Percentiles rank a stretch among this genome's conserved stretches.
phyloP scores from a whole-genome alignment of 2,113 vertebrate species.

The Proterorhinus semilunaris region DNA sequence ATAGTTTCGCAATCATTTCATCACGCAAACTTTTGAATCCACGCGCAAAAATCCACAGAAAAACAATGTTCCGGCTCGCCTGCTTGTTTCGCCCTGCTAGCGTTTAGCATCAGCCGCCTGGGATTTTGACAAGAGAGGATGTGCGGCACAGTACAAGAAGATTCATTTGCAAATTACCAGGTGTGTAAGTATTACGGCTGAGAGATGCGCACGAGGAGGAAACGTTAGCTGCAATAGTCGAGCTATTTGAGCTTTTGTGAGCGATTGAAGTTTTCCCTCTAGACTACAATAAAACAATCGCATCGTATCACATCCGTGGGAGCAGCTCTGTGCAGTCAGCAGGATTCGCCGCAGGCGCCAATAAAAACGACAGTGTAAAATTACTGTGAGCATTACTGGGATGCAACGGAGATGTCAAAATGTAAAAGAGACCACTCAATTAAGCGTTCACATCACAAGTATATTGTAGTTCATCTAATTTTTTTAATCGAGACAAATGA shows the following conservation, averaged over 20 bases:
- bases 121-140: constrained; percentile 39
- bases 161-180: constrained; percentile 50
- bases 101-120: constrained; percentile 8
- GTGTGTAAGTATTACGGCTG: constrained; percentile 25
- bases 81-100: not conserved
- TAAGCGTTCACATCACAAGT: too few species aligned
- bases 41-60: not conserved
- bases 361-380: not conserved
- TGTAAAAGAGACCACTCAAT: too few species aligned
- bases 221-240: constrained; percentile 27
- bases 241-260: constrained; percentile 26
- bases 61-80: not conserved
- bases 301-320: not conserved
- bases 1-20: constrained; percentile 42
- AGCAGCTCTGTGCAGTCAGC: not conserved
- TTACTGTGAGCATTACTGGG: not conserved
- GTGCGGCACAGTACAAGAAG: constrained; percentile 30
- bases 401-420: too few species aligned
- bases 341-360: not conserved
- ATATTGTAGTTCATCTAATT: too few species aligned
- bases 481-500: too few species aligned
- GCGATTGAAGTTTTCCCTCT: constrained; percentile 4
- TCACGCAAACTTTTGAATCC: constrained; percentile 2
- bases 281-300: not conserved
- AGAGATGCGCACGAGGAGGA: constrained; percentile 39